Base-by-base conservation (phyloP, 2,113 vertebrate species). In the Nanorana parkeri region DNA sequence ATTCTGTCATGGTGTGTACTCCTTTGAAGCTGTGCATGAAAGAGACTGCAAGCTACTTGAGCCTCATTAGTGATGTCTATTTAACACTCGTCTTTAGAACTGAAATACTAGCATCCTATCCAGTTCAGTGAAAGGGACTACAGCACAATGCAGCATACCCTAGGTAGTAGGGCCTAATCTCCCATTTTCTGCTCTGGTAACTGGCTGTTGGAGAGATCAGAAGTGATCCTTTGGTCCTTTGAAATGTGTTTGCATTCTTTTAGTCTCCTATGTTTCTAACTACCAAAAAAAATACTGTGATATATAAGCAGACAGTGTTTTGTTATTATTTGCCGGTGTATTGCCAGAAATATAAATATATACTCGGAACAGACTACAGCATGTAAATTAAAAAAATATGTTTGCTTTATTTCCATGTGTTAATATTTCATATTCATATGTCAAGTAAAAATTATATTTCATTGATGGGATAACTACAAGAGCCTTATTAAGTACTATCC, bases 41-140 rank as follows among this genome's bases (percentile, higher is more conserved):
- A 92, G 92, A 88, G 89, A 87, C 93, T 80, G 90, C 89, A 89
- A 92, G 89, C 82, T 88, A 89, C 89, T 90, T 75, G 87, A 89
- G 91, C 83, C 92, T 95, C 91, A 91, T 93, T 93, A 94, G 91
- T 85, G 90, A 90, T 90, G 90, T 92, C 91, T 89, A 78, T 47
- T 36, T 3, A 36, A 36, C 89, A 88, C 91, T 77, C 86, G 87
- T 28, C 88, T 88, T 85, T 41, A 86, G 84, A 83, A 85, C 84
- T 86, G 85, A 89, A 88, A 86, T 36, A 36, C 32, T 36, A 36
- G 32, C 4, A 84, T 86, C 84, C 88, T 88, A 84, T 84, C 0
- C 51, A 17, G 15, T 52, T 77, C 66, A 54, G 0, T 61, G 64
- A 17, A 56, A 64, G 26, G 60, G 23, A 8, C 19, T 65, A 19